Base-by-base conservation (phyloP, 2,797 vertebrate genomes). In the Danio jaintianensis region DNA sequence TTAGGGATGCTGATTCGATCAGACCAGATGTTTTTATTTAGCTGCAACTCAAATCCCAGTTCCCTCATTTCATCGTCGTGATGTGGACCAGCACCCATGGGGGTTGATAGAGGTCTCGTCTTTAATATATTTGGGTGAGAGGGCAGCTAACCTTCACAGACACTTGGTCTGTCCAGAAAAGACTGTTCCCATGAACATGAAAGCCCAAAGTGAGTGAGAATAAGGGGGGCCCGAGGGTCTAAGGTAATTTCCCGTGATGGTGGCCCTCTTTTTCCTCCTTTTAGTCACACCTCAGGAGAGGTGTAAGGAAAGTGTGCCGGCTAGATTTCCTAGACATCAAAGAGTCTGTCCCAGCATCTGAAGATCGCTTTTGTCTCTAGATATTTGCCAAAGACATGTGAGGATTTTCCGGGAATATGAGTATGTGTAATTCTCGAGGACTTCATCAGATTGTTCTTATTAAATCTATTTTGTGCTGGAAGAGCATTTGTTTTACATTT, bases 111-210 rank as follows among this genome's bases (percentile, higher is more conserved):
- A 79, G 47, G 38, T 67, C 29, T 69, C 18, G 4, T 15, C 58
- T 55, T 80, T 79, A 74, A 56, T 76, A 59, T 72, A 45, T 18
- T 58, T 58, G 70, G 56, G 64, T 61, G 50, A 76, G 29, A 83
- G 61, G 7, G 18, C 72, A 81, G 45, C 56, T 55, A 48, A 58
- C 78, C 42, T 40, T 48, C 4, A 73, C 50, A 82, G 70, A 76
- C 78, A 53, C 10, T 66, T 68, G 15, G 47, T 76, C 74, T 70
- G 77, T 83, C 67, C 75, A 83, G 67, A 79, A 77, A 83, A 78
- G 67, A 29, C 62, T 38, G 50, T 86, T 86, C 83, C 83, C 83
- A 86, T 83, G 79, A 85, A 85, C 85, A 86, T 86, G 83, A 86
- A 86, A 86, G 85, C 38, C 50, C 70, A 74, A 79, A 73, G 11